Evolutionary conservation across 1,140 invertebrate species (phyloP).

Genomic region (Drosophila murphyi): DNA sequence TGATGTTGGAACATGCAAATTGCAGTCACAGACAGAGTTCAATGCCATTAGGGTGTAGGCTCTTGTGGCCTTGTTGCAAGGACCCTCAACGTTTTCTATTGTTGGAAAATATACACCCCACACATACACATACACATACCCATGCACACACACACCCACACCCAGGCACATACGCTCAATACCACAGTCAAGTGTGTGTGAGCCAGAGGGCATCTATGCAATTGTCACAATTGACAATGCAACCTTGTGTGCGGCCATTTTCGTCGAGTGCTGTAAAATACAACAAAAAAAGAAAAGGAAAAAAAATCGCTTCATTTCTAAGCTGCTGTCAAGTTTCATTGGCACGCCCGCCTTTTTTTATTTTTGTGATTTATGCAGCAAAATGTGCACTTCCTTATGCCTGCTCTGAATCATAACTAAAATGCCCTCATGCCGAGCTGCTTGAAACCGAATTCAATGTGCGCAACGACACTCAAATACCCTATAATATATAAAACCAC

Average conservation of each 20-base stretch:
- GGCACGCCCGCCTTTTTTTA: conserved; percentile 10
- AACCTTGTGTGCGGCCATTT: conserved; percentile 69
- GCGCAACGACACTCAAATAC: conserved; percentile 7
- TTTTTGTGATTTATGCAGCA: conserved; percentile 22
- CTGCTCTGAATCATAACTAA: conserved; percentile 28
- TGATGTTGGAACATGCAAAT: neutral
- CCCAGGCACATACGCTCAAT: neutral
- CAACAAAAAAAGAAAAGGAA: neutral
- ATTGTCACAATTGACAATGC: conserved; percentile 32
- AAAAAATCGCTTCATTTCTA: neutral
- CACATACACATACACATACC: neutral
- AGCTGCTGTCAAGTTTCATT: conserved; percentile 42
- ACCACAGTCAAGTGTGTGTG: neutral
- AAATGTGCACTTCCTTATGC: conserved; percentile 48
- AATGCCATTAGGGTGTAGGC: conserved; percentile 29
- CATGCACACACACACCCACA: neutral
- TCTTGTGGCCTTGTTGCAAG: conserved; percentile 19
- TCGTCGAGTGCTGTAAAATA: conserved; percentile 53
- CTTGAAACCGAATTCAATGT: neutral
- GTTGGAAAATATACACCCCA: conserved; percentile 9
- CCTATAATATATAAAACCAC: neutral
- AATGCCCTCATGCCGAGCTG: conserved; percentile 1
- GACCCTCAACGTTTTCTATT: conserved; percentile 27
- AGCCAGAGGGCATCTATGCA: neutral
- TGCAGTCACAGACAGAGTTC: conserved; percentile 27